phyloP scores from a whole-genome alignment of 2,113 vertebrate genomes.

The Columba livia region DNA sequence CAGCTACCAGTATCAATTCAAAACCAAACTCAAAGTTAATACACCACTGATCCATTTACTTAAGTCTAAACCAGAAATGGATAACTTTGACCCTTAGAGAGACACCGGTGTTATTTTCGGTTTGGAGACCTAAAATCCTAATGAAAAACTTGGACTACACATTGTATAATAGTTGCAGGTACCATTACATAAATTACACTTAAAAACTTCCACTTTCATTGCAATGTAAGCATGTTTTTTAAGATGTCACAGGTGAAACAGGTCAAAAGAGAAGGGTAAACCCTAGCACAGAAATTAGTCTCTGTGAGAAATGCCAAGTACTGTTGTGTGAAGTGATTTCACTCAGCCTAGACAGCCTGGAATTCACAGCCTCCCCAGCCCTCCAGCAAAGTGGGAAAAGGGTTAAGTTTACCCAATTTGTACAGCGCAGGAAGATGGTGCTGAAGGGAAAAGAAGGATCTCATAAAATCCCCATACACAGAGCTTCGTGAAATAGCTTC shows the following conservation, averaged over 20 bases:
- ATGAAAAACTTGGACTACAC: not conserved
- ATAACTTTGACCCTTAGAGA: not conserved
- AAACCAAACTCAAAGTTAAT: not conserved
- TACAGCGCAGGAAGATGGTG: not conserved
- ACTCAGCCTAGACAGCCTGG: not conserved
- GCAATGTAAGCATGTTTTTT: not conserved
- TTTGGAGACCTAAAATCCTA: not conserved
- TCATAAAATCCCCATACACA: constrained; percentile 12
- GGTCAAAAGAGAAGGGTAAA: not conserved
- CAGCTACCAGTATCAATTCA: not conserved
- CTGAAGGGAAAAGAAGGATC: constrained; percentile 13
- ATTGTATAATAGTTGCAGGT: not conserved
- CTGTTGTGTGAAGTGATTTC: not conserved
- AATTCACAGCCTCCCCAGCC: not conserved
- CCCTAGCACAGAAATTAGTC: not conserved
- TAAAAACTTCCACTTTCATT: not conserved
- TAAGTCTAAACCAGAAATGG: not conserved
- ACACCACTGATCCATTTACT: not conserved
- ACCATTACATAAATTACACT: not conserved
- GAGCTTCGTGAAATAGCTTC: not conserved
- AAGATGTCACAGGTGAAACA: not conserved
- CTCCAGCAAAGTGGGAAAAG: constrained; percentile 35
- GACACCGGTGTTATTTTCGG: not conserved
- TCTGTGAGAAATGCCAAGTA: not conserved
- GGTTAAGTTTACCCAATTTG: constrained; percentile 38